Conservation (phyloP, 2,113 vertebrate genomes). For the Terrapene triunguis region DNA sequence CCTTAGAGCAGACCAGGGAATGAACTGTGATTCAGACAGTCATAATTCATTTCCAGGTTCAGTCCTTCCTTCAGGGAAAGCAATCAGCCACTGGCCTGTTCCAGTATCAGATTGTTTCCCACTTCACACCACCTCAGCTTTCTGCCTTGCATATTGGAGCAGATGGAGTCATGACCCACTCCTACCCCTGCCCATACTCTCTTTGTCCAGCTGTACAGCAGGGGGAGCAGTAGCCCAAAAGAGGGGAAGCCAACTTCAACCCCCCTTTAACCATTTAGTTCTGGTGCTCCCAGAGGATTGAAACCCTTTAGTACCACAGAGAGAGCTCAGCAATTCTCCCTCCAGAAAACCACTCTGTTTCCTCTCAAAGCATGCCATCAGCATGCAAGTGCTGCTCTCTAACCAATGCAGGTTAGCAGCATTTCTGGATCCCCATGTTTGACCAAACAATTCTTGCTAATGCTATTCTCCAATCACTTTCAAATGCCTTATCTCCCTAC, state of each 20-base stretch:
- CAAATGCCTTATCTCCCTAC: not conserved
- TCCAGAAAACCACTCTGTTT: not conserved
- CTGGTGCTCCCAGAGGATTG: not conserved
- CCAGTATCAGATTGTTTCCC: not conserved
- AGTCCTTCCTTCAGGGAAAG: not conserved
- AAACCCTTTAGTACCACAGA: not conserved
- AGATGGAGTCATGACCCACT: not conserved
- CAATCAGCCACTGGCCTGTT: not conserved
- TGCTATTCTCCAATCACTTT: not conserved
- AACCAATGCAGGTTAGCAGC: not conserved
- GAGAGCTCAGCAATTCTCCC: not conserved
- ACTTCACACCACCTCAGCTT: not conserved
- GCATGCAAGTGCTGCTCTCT: not conserved
- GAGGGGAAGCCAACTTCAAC: not conserved
- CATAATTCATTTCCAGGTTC: not conserved
- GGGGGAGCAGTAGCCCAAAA: not conserved
- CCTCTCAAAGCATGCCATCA: not conserved
- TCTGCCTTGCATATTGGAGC: not conserved
- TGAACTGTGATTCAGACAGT: not conserved
- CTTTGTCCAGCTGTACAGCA: not conserved
- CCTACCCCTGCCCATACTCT: not conserved
- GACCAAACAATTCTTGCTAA: fast-evolving
- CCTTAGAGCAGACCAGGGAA: not conserved
- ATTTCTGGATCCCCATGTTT: not conserved
- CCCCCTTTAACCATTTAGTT: not conserved